A percentile compares a stretch with the other conserved stretches of the same genome.
Evolutionary conservation across 2,888 invertebrate species (phyloP).

Genomic region (Ennomos quercinarius): DNA sequence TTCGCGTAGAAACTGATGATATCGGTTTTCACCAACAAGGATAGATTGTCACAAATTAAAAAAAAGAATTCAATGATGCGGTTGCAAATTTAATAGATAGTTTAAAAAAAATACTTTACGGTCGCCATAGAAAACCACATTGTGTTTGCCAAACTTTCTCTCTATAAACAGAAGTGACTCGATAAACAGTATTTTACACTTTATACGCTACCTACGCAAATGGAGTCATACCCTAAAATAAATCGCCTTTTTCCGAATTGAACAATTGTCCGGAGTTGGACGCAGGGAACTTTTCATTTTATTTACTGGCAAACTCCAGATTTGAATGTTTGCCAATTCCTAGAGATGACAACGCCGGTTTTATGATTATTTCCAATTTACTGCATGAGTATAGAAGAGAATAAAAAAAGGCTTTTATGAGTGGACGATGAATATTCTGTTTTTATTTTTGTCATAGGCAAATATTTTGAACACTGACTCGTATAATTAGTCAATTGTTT

Average conservation of each 20-base stretch:
- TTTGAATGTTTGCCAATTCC: constrained; percentile 40
- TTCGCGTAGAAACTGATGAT: no score
- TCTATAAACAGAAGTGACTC: no score
- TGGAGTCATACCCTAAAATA: constrained; percentile 4
- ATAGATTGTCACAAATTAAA: no score
- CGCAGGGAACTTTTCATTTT: constrained; percentile 34
- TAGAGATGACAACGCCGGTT: constrained; percentile 10
- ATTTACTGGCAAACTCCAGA: constrained; percentile 38
- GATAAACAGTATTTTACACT: no score
- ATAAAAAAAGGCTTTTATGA: constrained; percentile 1
- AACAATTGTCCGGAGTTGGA: constrained; percentile 24
- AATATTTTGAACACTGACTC: no score
- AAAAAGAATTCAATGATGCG: no score
- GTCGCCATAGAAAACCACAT: no score
- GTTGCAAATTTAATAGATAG: no score
- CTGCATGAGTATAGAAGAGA: background rate
- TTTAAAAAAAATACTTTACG: no score
- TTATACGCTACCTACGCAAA: background rate
- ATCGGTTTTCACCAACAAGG: no score
- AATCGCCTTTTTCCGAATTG: background rate
- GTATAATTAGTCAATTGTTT: no score
- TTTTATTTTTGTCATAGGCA: background rate
- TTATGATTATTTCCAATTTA: constrained; percentile 21
- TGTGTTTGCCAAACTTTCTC: no score
- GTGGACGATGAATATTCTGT: background rate